Percentiles rank a stretch among this genome's conserved stretches.
These are phyloP conservation scores for Antedon mediterranea DNA, from an alignment of 53 echinoderm and acorn worm species.

Conservation along the genomic window DNA sequence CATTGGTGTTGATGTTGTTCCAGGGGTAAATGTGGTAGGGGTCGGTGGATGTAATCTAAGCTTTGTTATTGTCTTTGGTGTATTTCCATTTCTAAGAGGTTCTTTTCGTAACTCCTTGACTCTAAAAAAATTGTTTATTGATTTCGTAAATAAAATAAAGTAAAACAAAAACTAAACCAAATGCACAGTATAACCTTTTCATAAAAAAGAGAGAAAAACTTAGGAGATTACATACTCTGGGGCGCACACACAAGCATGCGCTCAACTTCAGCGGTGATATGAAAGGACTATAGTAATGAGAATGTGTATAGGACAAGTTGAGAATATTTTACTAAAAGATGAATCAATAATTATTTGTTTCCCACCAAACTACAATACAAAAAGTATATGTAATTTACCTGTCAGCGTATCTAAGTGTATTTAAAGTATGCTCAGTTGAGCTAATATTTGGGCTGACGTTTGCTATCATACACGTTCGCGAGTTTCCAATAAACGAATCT, in stretches of 20 bases:
- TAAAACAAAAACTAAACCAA: too few species aligned
- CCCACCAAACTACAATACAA: too few species aligned
- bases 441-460: conserved; percentile 52
- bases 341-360: too few species aligned
- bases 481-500: conserved; percentile 79
- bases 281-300: too few species aligned
- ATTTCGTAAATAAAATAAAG: too few species aligned
- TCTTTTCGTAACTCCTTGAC: conserved; percentile 69
- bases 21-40: conserved; percentile 63
- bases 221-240: too few species aligned
- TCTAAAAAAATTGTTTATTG: conserved; percentile 31
- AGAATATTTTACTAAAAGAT: too few species aligned
- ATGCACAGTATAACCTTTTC: too few species aligned
- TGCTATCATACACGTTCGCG: conserved; percentile 88
- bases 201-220: too few species aligned
- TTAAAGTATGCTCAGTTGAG: conserved; percentile 78
- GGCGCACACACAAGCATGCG: too few species aligned
- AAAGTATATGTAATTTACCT: conserved; percentile 28
- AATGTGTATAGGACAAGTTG: too few species aligned
- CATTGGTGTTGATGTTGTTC: conserved; percentile 70
- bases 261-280: too few species aligned
- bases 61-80: background rate
- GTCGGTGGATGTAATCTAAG: conserved; percentile 33
- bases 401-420: conserved; percentile 95
- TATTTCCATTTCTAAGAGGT: background rate